Conservation (phyloP, 2,113 vertebrate genomes). For the Helogale parvula region DNA sequence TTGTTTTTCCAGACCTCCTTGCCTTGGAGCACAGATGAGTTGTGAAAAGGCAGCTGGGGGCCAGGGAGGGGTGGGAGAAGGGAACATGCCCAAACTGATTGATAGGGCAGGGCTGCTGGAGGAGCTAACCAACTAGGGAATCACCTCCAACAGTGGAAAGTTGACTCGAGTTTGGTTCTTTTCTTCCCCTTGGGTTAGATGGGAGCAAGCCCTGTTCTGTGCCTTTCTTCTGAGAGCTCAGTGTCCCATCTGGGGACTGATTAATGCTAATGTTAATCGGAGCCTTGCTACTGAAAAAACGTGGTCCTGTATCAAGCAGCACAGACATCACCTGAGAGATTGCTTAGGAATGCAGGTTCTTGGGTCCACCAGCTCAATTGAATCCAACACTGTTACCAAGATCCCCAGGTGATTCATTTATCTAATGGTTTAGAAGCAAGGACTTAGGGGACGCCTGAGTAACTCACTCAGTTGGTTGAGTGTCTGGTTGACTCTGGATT, state of each 20-base stretch:
- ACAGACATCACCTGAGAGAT: background rate
- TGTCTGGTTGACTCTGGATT: no score
- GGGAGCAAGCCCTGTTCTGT: background rate
- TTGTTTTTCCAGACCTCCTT: background rate
- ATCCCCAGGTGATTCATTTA: background rate
- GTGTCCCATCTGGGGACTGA: background rate
- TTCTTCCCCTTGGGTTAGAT: background rate
- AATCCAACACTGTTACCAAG: background rate
- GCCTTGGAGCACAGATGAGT: background rate
- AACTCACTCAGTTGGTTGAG: no score
- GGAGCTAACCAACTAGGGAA: background rate
- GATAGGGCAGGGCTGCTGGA: background rate
- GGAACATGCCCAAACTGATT: background rate
- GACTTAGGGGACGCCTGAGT: background rate
- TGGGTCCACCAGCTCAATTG: background rate
- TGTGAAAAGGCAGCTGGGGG: background rate
- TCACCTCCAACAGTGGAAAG: background rate
- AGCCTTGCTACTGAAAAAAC: background rate
- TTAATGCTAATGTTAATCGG: background rate
- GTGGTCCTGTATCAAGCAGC: background rate
- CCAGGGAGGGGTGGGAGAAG: background rate
- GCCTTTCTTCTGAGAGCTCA: background rate
- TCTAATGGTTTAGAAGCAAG: conserved; percentile 33
- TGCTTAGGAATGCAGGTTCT: conserved; percentile 28
- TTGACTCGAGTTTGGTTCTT: background rate